Conservation (phyloP, 2,797 vertebrate species). For the Xenops minutus region DNA sequence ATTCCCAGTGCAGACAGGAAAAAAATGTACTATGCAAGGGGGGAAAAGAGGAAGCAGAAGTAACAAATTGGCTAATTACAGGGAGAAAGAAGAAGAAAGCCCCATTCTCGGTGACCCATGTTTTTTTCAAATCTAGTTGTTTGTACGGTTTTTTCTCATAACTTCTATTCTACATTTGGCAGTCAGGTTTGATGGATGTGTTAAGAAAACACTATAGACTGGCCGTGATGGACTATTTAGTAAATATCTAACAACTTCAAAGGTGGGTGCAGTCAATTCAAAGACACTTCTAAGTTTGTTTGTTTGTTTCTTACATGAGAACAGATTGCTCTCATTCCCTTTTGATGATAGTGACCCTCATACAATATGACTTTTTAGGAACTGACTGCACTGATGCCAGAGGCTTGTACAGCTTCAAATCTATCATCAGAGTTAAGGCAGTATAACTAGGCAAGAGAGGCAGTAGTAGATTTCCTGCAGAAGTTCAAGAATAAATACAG, state of each 20-base stretch:
- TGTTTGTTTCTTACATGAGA: neutral
- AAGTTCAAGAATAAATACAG: constrained; percentile 50
- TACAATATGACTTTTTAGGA: neutral
- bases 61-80: neutral
- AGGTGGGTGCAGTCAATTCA: neutral
- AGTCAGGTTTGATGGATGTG: neutral
- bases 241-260: neutral
- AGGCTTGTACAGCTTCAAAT: neutral
- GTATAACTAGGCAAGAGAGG: neutral
- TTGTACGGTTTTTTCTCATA: neutral
- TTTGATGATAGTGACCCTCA: neutral
- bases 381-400: neutral
- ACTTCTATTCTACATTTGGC: neutral
- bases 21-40: neutral
- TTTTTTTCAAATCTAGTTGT: neutral
- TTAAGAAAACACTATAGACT: neutral
- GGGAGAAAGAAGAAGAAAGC: neutral
- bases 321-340: neutral
- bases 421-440: neutral
- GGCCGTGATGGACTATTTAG: neutral
- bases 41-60: neutral
- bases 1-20: neutral
- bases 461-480: neutral
- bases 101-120: neutral
- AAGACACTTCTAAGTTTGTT: neutral